phyloP scores from a whole-genome alignment of 2,888 invertebrate genomes.

The Aphodius granarius region DNA sequence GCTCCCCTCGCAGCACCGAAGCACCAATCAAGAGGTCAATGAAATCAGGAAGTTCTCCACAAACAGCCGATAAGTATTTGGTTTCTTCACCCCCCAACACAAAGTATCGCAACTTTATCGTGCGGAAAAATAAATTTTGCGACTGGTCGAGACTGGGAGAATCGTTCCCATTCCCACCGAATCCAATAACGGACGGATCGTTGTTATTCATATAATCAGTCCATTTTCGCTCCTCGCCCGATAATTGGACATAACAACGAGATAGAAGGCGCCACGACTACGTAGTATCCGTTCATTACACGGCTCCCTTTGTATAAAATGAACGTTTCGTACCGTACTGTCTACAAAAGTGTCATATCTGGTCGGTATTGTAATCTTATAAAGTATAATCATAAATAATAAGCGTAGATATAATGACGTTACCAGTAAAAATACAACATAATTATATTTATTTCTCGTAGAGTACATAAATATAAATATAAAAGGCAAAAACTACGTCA shows the following conservation, averaged over 20 bases:
- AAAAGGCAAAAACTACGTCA: too few species aligned
- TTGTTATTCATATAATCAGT: neutral
- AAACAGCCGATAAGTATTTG: neutral
- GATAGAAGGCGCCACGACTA: neutral
- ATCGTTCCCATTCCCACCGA: neutral
- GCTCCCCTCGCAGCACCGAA: neutral
- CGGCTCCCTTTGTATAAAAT: too few species aligned
- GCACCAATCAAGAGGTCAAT: neutral
- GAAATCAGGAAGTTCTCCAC: neutral
- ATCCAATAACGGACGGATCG: neutral
- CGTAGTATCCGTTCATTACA: too few species aligned
- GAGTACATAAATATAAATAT: too few species aligned
- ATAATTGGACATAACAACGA: neutral
- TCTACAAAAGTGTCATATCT: too few species aligned
- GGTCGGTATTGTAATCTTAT: too few species aligned
- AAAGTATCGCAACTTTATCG: neutral
- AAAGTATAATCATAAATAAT: too few species aligned
- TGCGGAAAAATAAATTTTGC: neutral
- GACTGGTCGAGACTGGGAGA: neutral
- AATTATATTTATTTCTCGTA: too few species aligned
- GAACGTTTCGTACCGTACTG: too few species aligned
- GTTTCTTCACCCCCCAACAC: neutral
- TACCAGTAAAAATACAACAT: too few species aligned
- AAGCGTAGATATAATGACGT: too few species aligned
- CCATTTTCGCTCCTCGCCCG: neutral